Base-by-base conservation (phyloP, 2,888 invertebrate species). In the Minunthozetes semirufus region DNA sequence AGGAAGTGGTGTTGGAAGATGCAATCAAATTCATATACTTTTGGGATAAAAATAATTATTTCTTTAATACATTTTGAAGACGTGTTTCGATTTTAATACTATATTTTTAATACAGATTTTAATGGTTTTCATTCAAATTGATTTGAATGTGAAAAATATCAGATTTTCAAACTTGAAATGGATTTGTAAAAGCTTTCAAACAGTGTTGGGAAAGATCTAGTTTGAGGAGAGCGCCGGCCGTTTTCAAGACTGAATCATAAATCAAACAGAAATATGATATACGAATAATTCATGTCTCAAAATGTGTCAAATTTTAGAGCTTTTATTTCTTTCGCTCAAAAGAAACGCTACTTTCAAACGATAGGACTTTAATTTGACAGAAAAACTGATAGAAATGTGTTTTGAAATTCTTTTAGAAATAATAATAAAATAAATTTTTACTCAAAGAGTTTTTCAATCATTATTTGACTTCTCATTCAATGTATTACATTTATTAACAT, bases 221-320 rank as follows among this genome's bases (percentile, higher is more conserved):
- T 59, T 33, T 50, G 5, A n/a, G 27, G 8, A 59, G 59, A 59
- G 59, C 59, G 27, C 15, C 19, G 25, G 59, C 13, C 59, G 59
- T 59, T 59, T 59, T n/a, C 17, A 59, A 2, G 11, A 13, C 25
- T 6, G 27, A 59, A 59, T 59, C 59, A 59, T 59, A 59, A 59
- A 59, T 59, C 59, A 59, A 59, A 59, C 11, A 59, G 59, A 59
- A 59, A 59, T 59, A 59, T 59, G 59, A 59, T 4, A 59, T 59
- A 59, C 59, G 27, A 59, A 59, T 59, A 59, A 59, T 59, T 59
- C 25, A 59, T 59, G 59, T 59, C 22, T 59, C 17, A 25, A 59
- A 48, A 59, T 59, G 59, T 59, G 59, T 59, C 59, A 59, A 3
- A 59, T 59, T 59, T 59, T 59, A 59, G 59, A 25, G 59, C 59